phyloP scores from a whole-genome alignment of 2,113 vertebrate species.

The Brachyhypopomus gauderio region DNA sequence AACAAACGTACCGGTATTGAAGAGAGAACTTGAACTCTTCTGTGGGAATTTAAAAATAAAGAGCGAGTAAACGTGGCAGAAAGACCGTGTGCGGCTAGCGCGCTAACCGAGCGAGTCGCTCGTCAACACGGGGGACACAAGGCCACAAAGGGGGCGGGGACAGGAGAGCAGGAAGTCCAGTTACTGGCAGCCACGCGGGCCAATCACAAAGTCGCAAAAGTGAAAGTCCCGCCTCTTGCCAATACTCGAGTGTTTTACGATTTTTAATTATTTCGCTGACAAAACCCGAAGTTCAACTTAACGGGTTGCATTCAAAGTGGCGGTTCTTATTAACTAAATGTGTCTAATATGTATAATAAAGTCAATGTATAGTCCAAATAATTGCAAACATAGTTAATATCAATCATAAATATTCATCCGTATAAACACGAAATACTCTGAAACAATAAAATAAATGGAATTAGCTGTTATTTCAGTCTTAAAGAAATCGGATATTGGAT shows the following conservation, averaged over 20 bases:
- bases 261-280: too few relatives aligned
- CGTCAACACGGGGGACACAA: constrained; percentile 41
- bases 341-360: too few relatives aligned
- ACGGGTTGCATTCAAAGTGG: too few relatives aligned
- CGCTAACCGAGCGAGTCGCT: constrained; percentile 45
- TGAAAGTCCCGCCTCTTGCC: constrained; percentile 6
- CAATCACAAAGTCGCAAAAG: constrained; percentile 19
- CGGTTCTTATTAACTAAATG: too few relatives aligned
- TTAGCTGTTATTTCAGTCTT: too few relatives aligned
- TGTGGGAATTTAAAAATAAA: neutral
- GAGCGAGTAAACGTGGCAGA: constrained; percentile 12
- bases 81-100: constrained; percentile 35
- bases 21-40: neutral
- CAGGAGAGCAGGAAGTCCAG: neutral
- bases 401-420: too few relatives aligned
- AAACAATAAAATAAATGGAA: too few relatives aligned
- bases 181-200: constrained; percentile 25
- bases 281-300: too few relatives aligned
- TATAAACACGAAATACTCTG: too few relatives aligned
- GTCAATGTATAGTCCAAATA: too few relatives aligned
- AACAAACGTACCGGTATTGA: constrained; percentile 22
- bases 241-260: neutral
- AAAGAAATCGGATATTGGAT: too few relatives aligned
- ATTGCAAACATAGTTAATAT: too few relatives aligned
- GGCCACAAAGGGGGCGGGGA: neutral